phyloP scores from a whole-genome alignment of 2,113 vertebrate species.

The Silurus glanis region DNA sequence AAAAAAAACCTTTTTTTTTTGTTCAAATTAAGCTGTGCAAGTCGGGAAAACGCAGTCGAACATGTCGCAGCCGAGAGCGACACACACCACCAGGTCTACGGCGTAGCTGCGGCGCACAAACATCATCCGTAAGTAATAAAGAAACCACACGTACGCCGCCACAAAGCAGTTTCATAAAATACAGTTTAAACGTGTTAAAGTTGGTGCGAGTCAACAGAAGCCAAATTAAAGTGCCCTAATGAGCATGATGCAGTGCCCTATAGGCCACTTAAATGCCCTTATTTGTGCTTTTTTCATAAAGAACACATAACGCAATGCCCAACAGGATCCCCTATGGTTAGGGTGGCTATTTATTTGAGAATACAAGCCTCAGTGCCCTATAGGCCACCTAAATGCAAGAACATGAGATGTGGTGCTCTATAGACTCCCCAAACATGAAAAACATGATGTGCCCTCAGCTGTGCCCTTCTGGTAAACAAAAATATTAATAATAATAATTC shows the following conservation, averaged over 20 bases:
- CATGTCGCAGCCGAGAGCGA: constrained; percentile 92
- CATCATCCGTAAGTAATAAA: not conserved
- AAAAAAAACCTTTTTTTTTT: too few species aligned
- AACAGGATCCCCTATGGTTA: not conserved
- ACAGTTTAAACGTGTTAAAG: not conserved
- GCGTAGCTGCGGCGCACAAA: constrained; percentile 77
- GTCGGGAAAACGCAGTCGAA: constrained; percentile 95
- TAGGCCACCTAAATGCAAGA: not conserved
- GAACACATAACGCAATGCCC: not conserved
- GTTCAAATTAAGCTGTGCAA: constrained; percentile 85
- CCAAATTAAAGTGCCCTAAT: not conserved
- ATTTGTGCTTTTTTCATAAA: too few species aligned
- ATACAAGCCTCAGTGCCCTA: not conserved
- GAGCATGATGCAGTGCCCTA: not conserved
- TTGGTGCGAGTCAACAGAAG: not conserved
- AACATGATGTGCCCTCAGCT: not conserved
- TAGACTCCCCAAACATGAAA: not conserved
- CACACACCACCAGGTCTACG: constrained; percentile 89
- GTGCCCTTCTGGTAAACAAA: too few species aligned
- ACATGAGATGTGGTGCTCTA: not conserved
- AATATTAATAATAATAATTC: too few species aligned
- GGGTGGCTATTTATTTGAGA: not conserved
- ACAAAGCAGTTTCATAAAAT: not conserved
- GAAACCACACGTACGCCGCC: not conserved
- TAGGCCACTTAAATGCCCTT: not conserved